These are phyloP conservation scores for Bradypodion pumilum DNA, from an alignment of 2,797 vertebrate species.

Conservation along the genomic window DNA sequence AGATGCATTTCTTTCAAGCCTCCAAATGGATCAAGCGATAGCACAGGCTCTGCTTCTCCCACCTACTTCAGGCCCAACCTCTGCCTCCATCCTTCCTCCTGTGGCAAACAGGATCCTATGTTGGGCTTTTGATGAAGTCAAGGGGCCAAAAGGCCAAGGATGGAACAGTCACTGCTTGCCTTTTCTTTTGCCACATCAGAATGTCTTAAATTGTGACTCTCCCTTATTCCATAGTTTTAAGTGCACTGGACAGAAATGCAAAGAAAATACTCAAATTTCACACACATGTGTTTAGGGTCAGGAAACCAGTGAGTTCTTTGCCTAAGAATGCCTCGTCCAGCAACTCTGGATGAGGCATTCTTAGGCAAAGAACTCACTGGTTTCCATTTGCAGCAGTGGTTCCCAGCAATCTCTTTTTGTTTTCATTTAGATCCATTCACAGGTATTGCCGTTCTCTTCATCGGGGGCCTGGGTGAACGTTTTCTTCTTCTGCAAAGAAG, in stretches of 20 bases:
- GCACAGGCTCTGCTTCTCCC: background rate
- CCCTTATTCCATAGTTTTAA: background rate
- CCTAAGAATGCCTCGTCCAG: background rate
- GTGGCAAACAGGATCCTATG: background rate
- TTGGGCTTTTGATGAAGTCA: background rate
- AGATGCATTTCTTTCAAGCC: background rate
- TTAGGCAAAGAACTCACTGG: background rate
- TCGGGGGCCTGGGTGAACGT: background rate
- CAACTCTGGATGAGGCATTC: background rate
- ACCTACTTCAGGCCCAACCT: background rate
- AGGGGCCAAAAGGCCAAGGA: background rate
- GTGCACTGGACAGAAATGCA: background rate
- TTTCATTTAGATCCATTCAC: conserved; percentile 7
- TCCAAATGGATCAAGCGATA: background rate
- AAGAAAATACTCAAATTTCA: background rate
- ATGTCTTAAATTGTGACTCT: background rate
- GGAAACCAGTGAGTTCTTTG: background rate
- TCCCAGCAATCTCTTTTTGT: background rate
- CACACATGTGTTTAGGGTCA: background rate
- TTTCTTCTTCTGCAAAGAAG: background rate
- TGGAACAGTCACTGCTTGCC: background rate
- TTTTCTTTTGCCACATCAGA: background rate
- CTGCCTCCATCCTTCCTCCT: background rate
- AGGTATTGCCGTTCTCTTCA: conserved; percentile 5
- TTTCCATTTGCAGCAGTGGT: background rate